Evolutionary conservation across 2,888 invertebrate genomes (phyloP).

Genomic region (Drosophila diplacantha): DNA sequence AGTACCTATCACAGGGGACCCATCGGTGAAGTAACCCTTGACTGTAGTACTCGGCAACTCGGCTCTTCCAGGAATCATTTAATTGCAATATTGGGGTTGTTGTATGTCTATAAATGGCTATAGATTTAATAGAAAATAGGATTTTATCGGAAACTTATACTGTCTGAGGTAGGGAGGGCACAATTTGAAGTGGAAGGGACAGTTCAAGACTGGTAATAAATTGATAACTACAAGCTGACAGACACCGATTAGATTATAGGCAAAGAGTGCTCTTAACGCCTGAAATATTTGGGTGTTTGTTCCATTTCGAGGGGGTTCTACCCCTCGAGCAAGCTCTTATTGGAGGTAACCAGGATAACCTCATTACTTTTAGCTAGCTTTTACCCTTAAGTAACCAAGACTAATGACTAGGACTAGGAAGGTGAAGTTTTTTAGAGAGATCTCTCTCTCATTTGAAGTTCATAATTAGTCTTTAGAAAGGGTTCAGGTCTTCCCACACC

Average conservation of each 20-base stretch:
- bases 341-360: too few species aligned
- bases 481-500: too few species aligned
- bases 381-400: too few species aligned
- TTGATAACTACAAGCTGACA: conserved; percentile 5
- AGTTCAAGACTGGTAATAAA: conserved; percentile 1
- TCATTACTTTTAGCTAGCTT: too few species aligned
- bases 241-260: conserved; percentile 4
- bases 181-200: background rate
- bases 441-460: background rate
- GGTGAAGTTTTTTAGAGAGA: background rate
- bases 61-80: background rate
- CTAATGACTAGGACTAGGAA: too few species aligned
- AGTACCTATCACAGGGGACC: background rate
- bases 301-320: accelerated
- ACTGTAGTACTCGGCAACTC: background rate
- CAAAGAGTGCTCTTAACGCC: background rate
- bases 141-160: background rate
- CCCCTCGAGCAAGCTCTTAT: background rate
- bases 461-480: too few species aligned
- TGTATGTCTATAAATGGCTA: background rate
- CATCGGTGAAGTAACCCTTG: background rate
- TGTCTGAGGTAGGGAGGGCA: background rate
- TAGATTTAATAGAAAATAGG: background rate
- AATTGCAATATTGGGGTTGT: background rate
- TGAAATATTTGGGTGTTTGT: background rate